Base-by-base conservation (phyloP, 2,113 vertebrate species). In the Pterophyllum scalare region DNA sequence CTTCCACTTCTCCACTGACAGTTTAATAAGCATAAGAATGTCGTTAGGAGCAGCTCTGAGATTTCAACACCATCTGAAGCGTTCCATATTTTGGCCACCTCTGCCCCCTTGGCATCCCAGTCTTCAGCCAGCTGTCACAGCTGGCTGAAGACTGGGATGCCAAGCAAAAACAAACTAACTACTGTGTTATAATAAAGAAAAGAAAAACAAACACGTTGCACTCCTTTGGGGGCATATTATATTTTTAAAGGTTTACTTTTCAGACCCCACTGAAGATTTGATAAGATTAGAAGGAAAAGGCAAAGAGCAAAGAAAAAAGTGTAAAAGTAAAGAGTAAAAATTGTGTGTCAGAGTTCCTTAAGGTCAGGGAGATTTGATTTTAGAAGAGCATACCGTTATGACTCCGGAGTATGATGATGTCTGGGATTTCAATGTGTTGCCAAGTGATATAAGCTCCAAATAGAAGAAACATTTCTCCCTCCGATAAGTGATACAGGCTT, bases 1-100 rank as follows among this genome's bases (percentile, higher is more conserved):
- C 28, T 49, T 31, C 58, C 31, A 26, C 67, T 24, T 58, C 75
- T 88, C 77, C 79, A 76, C 28, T 75, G 83, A 84, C 61, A 82
- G 81, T 90, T 84, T 81, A 89, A 93, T 90, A 75, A 90, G 79
- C 8, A 52, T 2, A 38, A 46, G 85, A 91, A 89, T 88, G 91
- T 86, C 74, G 86, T 88, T 80, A 91, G 86, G 72, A 35, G 80
- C 31, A 62, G 75, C 40, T 58, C 58, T 65, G 84, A 82, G 75
- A 87, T 89, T 56, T 90, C 57, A 46, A 86, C 87, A 62, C 86
- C 86, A 80, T 90, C 67, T 75, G 38, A 86, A 77, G 78, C 77
- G 4, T 70, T 49, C 83, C 28, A 4, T 5, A 52, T 85, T 80
- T 82, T 61, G n/a, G 9, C 75, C 72, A 81, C 87, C 88, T 83